phyloP scores from a whole-genome alignment of 2,113 vertebrate genomes.

The Cyanoderma ruficeps region DNA sequence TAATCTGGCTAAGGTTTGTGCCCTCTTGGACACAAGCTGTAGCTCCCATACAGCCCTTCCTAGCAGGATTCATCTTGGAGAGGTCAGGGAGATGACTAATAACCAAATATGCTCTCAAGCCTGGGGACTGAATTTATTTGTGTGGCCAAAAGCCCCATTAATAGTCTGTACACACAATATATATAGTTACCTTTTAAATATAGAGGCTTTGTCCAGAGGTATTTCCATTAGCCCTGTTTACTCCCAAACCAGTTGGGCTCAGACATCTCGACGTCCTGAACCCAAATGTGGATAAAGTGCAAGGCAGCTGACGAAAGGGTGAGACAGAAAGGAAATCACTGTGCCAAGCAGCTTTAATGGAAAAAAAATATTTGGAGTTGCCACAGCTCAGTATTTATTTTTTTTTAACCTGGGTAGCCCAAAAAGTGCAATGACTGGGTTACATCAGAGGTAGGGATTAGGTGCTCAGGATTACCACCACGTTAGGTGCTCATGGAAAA shows the following conservation, averaged over 20 bases:
- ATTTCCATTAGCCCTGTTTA: conserved; percentile 35
- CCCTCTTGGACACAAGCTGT: conserved; percentile 3
- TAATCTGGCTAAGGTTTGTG: not conserved
- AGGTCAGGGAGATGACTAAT: not conserved
- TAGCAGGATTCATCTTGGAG: not conserved
- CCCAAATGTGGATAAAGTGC: conserved; percentile 4
- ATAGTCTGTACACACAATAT: not conserved
- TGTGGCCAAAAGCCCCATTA: conserved; percentile 18
- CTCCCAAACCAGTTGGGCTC: conserved; percentile 10
- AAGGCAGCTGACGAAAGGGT: conserved; percentile 14
- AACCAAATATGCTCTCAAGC: not conserved
- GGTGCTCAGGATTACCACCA: not conserved
- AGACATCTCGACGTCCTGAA: not conserved
- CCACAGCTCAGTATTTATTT: not conserved
- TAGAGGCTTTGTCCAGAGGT: conserved; percentile 41
- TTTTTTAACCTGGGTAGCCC: not conserved
- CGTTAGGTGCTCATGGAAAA: not conserved
- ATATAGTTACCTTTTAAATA: conserved; percentile 47
- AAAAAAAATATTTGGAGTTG: conserved; percentile 8
- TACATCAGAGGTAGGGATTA: not conserved
- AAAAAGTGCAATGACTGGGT: not conserved
- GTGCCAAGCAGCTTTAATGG: not conserved
- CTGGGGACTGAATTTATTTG: not conserved
- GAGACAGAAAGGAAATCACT: conserved; percentile 9
- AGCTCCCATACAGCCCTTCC: not conserved